Conservation (phyloP, 2,113 vertebrate species). For the Falcunculus frontatus region DNA sequence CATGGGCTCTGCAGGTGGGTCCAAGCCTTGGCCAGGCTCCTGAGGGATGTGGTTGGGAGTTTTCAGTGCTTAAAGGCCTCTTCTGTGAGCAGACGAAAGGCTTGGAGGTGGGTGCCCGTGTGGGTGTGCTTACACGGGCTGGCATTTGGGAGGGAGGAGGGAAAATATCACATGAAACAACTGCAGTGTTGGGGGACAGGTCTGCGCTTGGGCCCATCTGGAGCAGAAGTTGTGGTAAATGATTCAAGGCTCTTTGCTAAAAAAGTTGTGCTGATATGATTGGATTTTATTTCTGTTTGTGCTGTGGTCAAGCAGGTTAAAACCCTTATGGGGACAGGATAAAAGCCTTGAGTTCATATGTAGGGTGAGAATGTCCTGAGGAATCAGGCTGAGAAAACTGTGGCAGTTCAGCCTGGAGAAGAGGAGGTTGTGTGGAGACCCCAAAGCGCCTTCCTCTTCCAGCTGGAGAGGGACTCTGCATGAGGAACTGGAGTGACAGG, state of each 20-base stretch:
- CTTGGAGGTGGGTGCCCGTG: background rate
- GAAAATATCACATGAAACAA: slow-evolving; percentile 34
- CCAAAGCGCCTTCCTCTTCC: too few relatives aligned
- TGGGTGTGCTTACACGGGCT: slow-evolving; percentile 17
- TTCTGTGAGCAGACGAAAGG: background rate
- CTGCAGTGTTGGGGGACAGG: slow-evolving; percentile 8
- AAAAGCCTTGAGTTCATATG: background rate
- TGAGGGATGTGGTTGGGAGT: background rate
- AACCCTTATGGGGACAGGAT: background rate
- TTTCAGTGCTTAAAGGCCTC: background rate
- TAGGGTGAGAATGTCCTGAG: background rate
- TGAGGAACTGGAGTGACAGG: background rate
- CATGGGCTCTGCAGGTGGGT: accelerated
- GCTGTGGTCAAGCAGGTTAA: background rate
- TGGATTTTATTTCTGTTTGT: background rate
- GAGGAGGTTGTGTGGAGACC: background rate
- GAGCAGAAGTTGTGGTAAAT: background rate
- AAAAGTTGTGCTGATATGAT: background rate
- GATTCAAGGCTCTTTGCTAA: background rate
- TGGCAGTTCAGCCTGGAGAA: background rate
- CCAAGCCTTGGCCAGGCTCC: background rate
- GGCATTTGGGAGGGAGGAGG: slow-evolving; percentile 43
- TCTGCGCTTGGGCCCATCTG: background rate
- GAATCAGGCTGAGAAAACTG: background rate
- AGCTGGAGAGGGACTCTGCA: background rate